Evolutionary conservation across 2,113 vertebrate species (phyloP), one percentile per base, ranked within the genome.

Genomic region (Tapirus terrestris): DNA sequence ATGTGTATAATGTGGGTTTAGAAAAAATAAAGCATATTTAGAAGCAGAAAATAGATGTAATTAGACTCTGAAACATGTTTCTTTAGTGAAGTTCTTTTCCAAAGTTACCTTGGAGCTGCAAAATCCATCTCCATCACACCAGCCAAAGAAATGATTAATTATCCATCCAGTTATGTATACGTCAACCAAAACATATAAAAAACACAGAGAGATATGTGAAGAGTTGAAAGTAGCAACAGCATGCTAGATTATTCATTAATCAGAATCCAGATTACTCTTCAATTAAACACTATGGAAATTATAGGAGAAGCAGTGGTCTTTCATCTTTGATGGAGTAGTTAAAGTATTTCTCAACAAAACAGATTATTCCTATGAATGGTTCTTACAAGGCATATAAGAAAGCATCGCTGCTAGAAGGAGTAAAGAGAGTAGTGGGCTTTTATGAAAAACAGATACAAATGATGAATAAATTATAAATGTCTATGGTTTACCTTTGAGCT

Each of bases 31-130:
- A 70, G 45, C 93, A 87, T 97, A 92, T 79, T 45, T 95, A 93
- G 43, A 98, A 91, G 53, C 45, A 94, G 92, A 75, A 97, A 88
- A 73, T 10, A 75, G 92, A 94, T 53, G 63, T 39, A 91, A 53
- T 60, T 93, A 60, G 96, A 92, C 84, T 94, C 96, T 72, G 72
- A 94, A 98, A 96, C 83, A 16, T 89, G 53, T 51, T 84, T 97
- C 39, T 97, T 94, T 83, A 90, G 83, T 93, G 85, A 98, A 97
- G 97, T 95, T 96, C 63, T 86, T 97, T 97, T 95, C 86, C 89
- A 81, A 97, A 98, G 92, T 97, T 95, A 97, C 92, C 95, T 94
- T 89, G 45, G 48, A 87, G 51, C 61, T 97, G 5, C 1, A 83
- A 92, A 92, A 92, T 84, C 93, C 91, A 92, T 97, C 94, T 97